phyloP scores from a whole-genome alignment of 2,113 vertebrate species.

The Gnathonemus echidnorhynchus region DNA sequence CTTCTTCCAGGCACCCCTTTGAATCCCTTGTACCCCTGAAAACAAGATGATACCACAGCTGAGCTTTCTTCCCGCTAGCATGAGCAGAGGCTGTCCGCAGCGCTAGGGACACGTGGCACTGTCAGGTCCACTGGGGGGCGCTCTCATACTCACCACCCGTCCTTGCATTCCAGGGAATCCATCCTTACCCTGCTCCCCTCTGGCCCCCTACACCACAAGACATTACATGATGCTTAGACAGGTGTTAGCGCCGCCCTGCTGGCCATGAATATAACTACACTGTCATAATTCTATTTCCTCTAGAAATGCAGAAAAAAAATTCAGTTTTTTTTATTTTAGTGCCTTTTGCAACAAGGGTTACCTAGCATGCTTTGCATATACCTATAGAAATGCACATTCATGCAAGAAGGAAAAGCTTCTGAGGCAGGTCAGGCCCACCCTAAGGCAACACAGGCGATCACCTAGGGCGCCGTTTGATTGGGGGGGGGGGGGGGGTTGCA shows the following conservation, averaged over 20 bases:
- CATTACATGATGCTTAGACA: background rate
- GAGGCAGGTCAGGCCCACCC: background rate
- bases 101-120: background rate
- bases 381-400: background rate
- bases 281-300: background rate
- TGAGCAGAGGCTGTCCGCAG: background rate
- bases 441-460: background rate
- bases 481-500: too few relatives aligned
- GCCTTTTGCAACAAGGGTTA: background rate
- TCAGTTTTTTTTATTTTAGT: background rate
- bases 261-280: background rate
- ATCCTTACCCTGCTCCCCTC: slow-evolving; percentile 52
- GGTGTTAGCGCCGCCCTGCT: background rate
- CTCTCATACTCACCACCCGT: slow-evolving; percentile 51
- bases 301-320: background rate
- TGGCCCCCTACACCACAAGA: slow-evolving; percentile 51
- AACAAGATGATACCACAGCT: background rate
- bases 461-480: background rate
- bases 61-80: background rate
- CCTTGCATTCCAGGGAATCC: slow-evolving; percentile 62
- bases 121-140: background rate
- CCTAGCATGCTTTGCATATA: background rate
- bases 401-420: background rate
- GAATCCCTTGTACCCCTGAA: slow-evolving; percentile 65
- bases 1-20: slow-evolving; percentile 62